Evolutionary conservation across 23 tunicate genomes (phyloP), one percentile per base, ranked within the genome.

Genomic region (Ciona savignyi): DNA sequence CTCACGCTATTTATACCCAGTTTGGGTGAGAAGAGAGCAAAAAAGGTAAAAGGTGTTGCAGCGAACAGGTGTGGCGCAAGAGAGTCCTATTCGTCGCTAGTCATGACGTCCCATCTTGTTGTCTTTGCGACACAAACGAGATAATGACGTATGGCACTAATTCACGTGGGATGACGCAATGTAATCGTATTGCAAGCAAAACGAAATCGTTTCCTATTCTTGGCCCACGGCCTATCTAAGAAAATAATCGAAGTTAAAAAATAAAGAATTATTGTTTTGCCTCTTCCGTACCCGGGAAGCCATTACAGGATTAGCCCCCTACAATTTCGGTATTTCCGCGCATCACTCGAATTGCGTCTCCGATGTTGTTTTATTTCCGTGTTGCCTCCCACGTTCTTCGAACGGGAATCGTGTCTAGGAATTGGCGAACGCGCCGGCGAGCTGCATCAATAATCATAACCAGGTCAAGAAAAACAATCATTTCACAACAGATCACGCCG

Each of bases 221-320:
- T 15, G 56, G 11, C 9, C 56, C 11, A 42, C 56, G 56, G 56
- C 56, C 15, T 15, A 15, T 42, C 11, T 42, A 6, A 9, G 56
- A 9, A 9, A 42, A 9, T 6, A 42, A 42, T 6, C 15, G 56
- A 42, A 15, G 56, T 42, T 42, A 9, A 42, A 9, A 42, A 42
- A 42, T 42, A 42, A 42, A 42, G 56, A 42, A 42, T 15, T 15
- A 15, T 15, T 42, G n/a, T 42, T 42, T 15, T 6, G 56, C 56
- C 56, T 15, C 56, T 42, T 42, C 56, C 56, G 56, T n/a, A 42
- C 56, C 56, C 56, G 56, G 56, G 56, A 42, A 42, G 56, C 56
- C 9, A 6, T 42, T 42, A 42, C 56, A 15, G 15, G 56, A 42
- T 42, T 15, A 42, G 56, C 56, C 15, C 56, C n/a, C 9, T 9